These are phyloP conservation scores for Zophobas morio DNA, from an alignment of 1,140 invertebrate species.

Conservation along the genomic window DNA sequence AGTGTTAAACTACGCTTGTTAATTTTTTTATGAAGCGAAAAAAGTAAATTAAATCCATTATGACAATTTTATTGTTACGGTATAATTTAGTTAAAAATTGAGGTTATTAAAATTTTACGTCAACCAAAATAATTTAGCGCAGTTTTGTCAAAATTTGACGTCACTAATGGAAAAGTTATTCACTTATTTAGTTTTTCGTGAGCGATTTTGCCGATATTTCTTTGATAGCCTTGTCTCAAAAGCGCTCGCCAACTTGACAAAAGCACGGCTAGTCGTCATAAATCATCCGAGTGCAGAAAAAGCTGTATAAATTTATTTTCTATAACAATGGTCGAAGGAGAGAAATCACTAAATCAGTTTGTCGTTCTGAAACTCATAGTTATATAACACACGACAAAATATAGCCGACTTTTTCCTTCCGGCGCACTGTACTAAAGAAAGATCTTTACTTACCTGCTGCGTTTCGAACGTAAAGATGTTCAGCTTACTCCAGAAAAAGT, in stretches of 20 bases:
- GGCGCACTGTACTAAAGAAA: neutral
- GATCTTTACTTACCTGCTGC: constrained; percentile 31
- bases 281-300: neutral
- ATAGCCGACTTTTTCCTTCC: constrained; percentile 11
- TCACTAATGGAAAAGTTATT: no score
- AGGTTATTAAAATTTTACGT: no score
- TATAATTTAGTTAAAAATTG: no score
- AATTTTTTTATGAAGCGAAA: no score
- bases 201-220: no score
- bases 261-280: neutral
- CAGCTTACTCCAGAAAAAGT: neutral
- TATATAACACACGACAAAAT: constrained; percentile 21
- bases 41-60: no score
- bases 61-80: no score
- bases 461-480: neutral
- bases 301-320: constrained; percentile 15
- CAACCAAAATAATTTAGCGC: no score
- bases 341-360: constrained; percentile 38
- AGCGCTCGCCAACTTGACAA: neutral
- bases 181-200: no score
- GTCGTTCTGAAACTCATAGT: constrained; percentile 13
- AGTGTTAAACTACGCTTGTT: no score
- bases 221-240: no score
- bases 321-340: constrained; percentile 23
- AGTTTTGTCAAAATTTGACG: no score